A percentile compares a stretch with the other conserved stretches of the same genome.
These are phyloP conservation scores for Lophotriccus pileatus DNA, from an alignment of 2,797 vertebrate species.

Conservation along the genomic window DNA sequence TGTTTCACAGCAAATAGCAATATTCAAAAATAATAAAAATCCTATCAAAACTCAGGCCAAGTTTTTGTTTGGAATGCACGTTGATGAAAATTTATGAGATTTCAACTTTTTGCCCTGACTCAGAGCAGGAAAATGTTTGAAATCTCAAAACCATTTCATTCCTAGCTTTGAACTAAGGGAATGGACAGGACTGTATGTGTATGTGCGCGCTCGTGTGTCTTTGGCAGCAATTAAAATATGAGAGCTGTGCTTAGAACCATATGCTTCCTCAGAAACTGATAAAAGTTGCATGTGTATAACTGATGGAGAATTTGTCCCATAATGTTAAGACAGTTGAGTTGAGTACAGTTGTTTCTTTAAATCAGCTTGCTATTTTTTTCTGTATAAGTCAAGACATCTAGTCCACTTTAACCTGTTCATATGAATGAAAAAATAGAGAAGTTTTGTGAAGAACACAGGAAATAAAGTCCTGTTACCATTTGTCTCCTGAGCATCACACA, in stretches of 20 bases:
- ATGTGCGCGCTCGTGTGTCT: rapidly evolving
- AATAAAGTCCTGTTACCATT: background rate
- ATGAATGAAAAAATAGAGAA: background rate
- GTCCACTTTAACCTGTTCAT: background rate
- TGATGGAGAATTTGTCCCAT: background rate
- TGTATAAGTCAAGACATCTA: background rate
- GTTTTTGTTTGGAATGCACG: background rate
- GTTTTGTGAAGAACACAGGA: background rate
- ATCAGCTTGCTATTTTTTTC: background rate
- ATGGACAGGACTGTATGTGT: background rate
- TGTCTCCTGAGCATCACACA: background rate
- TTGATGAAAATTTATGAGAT: background rate
- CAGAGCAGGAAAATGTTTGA: slow-evolving; percentile 11
- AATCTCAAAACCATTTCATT: background rate
- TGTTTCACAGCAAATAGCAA: background rate
- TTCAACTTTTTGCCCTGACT: background rate
- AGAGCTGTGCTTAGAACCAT: background rate
- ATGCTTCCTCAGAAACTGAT: slow-evolving; percentile 33
- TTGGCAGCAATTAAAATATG: slow-evolving; percentile 42
- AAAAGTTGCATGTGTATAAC: background rate
- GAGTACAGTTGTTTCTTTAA: background rate
- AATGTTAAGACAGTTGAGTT: background rate
- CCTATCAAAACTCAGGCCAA: background rate
- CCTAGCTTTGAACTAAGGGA: slow-evolving; percentile 11
- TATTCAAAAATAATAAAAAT: background rate